phyloP scores from a whole-genome alignment of 2,888 invertebrate species.

The Trileptium ribeirensis region DNA sequence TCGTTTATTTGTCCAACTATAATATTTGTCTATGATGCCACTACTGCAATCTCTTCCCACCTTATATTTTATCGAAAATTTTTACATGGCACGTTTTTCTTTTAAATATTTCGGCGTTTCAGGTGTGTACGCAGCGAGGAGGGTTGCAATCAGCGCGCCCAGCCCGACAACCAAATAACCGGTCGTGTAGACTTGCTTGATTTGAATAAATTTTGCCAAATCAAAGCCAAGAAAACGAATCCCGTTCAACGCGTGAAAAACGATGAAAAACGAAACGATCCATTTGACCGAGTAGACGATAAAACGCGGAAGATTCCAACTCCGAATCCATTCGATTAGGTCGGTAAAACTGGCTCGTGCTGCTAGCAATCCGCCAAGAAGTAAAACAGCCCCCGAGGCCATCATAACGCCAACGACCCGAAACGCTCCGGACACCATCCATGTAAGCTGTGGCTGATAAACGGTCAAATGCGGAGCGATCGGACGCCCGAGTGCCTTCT shows the following conservation, averaged over 20 bases:
- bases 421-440: constrained; percentile 32
- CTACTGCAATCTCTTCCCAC: too few species aligned
- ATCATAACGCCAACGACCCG: constrained; percentile 25
- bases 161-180: constrained; percentile 47
- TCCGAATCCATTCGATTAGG: constrained; percentile 43
- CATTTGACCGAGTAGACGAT: constrained; percentile 47
- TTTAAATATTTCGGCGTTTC: too few species aligned
- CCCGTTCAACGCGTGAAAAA: constrained; percentile 50
- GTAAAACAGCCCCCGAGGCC: constrained; percentile 18
- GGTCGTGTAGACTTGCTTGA: constrained; percentile 42
- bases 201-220: constrained; percentile 17
- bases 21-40: too few species aligned
- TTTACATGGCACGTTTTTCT: too few species aligned
- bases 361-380: constrained; percentile 41
- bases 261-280: constrained; percentile 47
- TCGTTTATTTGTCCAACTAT: too few species aligned
- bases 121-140: constrained; percentile 31
- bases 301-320: constrained; percentile 39
- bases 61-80: too few species aligned
- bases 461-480: constrained; percentile 48
- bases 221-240: constrained; percentile 42
- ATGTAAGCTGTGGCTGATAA: constrained; percentile 49
- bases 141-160: constrained; percentile 42
- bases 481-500: constrained; percentile 44
- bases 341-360: constrained; percentile 46